Evolutionary conservation across 1,140 invertebrate species (phyloP).

Genomic region (Asobara japonica): DNA sequence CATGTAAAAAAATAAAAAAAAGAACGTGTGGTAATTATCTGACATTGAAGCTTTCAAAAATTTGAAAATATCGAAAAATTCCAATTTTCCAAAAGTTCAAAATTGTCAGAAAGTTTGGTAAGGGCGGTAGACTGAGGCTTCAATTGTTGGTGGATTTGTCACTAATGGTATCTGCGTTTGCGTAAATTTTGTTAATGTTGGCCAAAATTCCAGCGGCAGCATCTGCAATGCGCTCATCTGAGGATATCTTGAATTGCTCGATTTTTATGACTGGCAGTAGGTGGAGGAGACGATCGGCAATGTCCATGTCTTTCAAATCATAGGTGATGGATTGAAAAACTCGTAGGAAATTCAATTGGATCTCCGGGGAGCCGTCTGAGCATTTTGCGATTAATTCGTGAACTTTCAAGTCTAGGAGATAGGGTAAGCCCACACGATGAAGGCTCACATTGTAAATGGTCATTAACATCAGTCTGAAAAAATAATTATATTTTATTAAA

Average conservation of each 20-base stretch:
- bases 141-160: neutral
- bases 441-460: slow-evolving; percentile 61
- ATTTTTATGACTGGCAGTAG: slow-evolving; percentile 48
- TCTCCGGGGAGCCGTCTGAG: slow-evolving; percentile 44
- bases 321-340: slow-evolving; percentile 58
- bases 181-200: slow-evolving; percentile 35
- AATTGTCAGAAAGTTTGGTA: too few relatives aligned
- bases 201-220: neutral
- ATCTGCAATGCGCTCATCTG: neutral
- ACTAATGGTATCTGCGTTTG: slow-evolving; percentile 28
- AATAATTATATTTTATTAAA: too few relatives aligned
- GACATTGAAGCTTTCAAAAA: too few relatives aligned
- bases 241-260: slow-evolving; percentile 32
- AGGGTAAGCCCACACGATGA: slow-evolving; percentile 50
- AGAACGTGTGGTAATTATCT: too few relatives aligned
- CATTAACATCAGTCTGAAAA: slow-evolving; percentile 54
- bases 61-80: too few relatives aligned
- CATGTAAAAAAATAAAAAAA: too few relatives aligned
- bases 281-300: slow-evolving; percentile 40
- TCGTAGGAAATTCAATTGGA: slow-evolving; percentile 49
- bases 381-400: slow-evolving; percentile 43
- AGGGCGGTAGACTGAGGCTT: neutral
- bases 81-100: too few relatives aligned
- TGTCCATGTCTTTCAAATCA: slow-evolving; percentile 41
- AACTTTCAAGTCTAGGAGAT: slow-evolving; percentile 48